Conservation (phyloP, 2,888 invertebrate genomes). For the Vesta saturnalis region DNA sequence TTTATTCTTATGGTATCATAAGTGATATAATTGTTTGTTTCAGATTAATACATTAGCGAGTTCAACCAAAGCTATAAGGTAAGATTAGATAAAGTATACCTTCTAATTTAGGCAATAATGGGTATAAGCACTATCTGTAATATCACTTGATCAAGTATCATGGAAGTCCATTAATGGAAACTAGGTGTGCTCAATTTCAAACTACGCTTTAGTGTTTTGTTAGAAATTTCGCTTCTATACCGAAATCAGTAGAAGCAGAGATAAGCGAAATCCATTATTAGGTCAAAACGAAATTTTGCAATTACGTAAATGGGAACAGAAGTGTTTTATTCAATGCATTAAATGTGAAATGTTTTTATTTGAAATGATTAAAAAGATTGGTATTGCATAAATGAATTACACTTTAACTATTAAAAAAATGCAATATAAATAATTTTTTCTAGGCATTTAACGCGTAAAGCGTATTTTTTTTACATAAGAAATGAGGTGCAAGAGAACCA, state of each 20-base stretch:
- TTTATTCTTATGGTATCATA: too few relatives aligned
- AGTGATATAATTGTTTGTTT: background rate
- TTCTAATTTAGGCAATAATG: constrained; percentile 2
- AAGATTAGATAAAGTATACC: background rate
- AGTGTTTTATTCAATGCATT: too few relatives aligned
- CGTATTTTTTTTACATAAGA: constrained; percentile 44
- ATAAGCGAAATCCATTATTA: constrained; percentile 1
- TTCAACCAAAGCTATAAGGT: background rate
- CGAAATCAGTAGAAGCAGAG: background rate
- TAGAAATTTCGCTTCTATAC: constrained; percentile 3
- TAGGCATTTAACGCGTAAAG: constrained; percentile 14
- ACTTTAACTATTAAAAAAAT: too few relatives aligned
- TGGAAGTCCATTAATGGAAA: constrained; percentile 11
- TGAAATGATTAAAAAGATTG: too few relatives aligned
- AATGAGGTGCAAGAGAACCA: constrained; percentile 45
- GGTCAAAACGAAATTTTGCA: background rate
- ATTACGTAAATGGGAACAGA: too few relatives aligned
- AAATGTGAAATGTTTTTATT: too few relatives aligned
- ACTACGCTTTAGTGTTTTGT: background rate
- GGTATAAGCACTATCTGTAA: constrained; percentile 8
- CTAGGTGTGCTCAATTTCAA: background rate
- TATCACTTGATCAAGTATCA: constrained; percentile 10
- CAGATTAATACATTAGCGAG: background rate
- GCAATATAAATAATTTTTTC: too few relatives aligned
- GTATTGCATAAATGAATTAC: too few relatives aligned